phyloP scores from a whole-genome alignment of 64 coral and sea anemone genomes.

The Porites australiensis region DNA sequence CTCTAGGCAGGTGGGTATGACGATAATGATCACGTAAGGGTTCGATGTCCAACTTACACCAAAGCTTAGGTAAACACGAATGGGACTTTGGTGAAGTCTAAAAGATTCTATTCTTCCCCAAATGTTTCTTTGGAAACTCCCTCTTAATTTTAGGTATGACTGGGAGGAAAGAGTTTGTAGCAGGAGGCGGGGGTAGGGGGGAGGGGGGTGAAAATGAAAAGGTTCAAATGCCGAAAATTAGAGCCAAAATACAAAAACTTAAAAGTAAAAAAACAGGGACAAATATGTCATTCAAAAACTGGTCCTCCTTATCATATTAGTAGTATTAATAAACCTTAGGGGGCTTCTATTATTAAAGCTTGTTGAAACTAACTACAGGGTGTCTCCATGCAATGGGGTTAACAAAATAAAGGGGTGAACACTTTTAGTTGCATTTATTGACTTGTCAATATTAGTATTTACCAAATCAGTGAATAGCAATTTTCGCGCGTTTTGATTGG shows the following conservation, averaged over 20 bases:
- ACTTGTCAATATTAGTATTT: conserved; percentile 1
- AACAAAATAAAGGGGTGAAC: conserved; percentile 15
- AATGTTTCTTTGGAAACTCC: not conserved
- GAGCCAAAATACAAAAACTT: not conserved
- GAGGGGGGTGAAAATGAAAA: too few relatives aligned
- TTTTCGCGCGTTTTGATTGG: too few relatives aligned
- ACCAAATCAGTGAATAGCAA: too few relatives aligned
- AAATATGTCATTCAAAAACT: conserved; percentile 14
- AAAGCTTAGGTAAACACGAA: not conserved
- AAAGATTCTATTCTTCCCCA: conserved; percentile 3
- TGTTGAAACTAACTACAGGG: not conserved
- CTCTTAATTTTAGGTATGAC: too few relatives aligned
- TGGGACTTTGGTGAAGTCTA: not conserved
- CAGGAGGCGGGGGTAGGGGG: too few relatives aligned
- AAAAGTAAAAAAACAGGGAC: not conserved
- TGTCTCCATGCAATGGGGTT: not conserved
- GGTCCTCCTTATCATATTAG: conserved; percentile 2
- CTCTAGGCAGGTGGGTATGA: conserved; percentile 63
- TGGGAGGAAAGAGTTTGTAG: too few relatives aligned
- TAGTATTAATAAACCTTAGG: not conserved
- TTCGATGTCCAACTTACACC: not conserved
- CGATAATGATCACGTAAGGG: not conserved
- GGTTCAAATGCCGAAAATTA: not conserved
- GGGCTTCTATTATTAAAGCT: not conserved
- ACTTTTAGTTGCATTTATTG: too few relatives aligned